Evolutionary conservation across 2,113 vertebrate genomes (phyloP).

Genomic region (Dromaius novaehollandiae): DNA sequence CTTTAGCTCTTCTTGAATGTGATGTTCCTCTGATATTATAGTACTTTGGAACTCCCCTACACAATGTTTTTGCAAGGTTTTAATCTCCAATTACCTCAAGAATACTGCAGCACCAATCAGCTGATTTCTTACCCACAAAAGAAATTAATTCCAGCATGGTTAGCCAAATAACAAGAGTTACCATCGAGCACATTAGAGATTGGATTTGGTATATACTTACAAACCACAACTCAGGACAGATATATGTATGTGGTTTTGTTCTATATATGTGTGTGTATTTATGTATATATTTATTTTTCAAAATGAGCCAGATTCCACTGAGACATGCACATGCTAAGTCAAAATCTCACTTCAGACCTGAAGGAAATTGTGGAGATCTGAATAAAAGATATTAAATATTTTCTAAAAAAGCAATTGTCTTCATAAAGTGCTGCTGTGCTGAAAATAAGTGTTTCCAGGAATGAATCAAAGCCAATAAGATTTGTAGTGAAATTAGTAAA

Average conservation of each 20-base stretch:
- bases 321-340: neutral
- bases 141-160: neutral
- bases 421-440: neutral
- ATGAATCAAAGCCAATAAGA: neutral
- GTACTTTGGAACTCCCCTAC: neutral
- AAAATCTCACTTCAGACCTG: neutral
- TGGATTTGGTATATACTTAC: neutral
- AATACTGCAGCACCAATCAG: neutral
- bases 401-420: neutral
- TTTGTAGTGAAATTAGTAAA: neutral
- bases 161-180: neutral
- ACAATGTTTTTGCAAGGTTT: neutral
- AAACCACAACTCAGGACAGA: constrained; percentile 31
- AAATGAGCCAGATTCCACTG: too few species aligned
- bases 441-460: neutral
- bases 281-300: too few species aligned
- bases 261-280: neutral
- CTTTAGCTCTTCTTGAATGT: neutral
- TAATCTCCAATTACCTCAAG: neutral
- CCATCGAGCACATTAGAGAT: neutral
- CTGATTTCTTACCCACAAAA: neutral
- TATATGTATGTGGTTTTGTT: neutral
- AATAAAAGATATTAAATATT: neutral
- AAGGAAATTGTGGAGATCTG: neutral
- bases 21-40: neutral